Base-by-base conservation (phyloP, 2,888 invertebrate species). In the Stenotaenia linearis region DNA sequence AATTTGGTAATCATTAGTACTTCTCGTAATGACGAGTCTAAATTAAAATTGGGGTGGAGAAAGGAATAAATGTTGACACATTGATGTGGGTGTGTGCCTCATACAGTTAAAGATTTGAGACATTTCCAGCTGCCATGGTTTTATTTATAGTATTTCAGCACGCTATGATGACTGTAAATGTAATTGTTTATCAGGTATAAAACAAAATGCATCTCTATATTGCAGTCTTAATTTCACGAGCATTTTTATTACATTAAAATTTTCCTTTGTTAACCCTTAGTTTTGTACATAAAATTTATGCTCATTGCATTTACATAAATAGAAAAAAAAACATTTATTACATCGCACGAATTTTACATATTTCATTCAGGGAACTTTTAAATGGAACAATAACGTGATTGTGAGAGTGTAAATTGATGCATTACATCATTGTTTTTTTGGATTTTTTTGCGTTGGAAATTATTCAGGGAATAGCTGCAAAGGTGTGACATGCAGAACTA, bases 21-120 rank as follows among this genome's bases (percentile, higher is more conserved):
- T 69, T 69, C 23, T 25, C 69, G 25, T 69, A 69, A 69, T 69
- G 69, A 69, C 69, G 69, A 69, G 69, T 69, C 69, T 69, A 69
- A 69, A 69, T 69, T 25, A 69, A 69, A 69, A 69, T 25, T 69
- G 69, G 69, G 69, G 69, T 69, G 69, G 69, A 69, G 69, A 69
- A 69, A 28, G 69, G 69, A 69, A 69, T 69, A 69, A 69, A 69
- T 9, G 69, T 69, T 69, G 69, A 69, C 69, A 69, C 69, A 69
- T 69, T 69, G 69, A 69, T 69, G 28, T 69, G 69, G 69, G 69
- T 69, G 69, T 69, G 69, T 69, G 23, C 69, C 28, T 69, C 69
- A 28, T 28, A 69, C 12, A 69, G 69, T 69, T 69, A 69, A 69
- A 69, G 69, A 69, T 69, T 28, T 69, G 69, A 69, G 69, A 69